Conservation (phyloP, 2,888 invertebrate species). For the Ormyrus labotus region DNA sequence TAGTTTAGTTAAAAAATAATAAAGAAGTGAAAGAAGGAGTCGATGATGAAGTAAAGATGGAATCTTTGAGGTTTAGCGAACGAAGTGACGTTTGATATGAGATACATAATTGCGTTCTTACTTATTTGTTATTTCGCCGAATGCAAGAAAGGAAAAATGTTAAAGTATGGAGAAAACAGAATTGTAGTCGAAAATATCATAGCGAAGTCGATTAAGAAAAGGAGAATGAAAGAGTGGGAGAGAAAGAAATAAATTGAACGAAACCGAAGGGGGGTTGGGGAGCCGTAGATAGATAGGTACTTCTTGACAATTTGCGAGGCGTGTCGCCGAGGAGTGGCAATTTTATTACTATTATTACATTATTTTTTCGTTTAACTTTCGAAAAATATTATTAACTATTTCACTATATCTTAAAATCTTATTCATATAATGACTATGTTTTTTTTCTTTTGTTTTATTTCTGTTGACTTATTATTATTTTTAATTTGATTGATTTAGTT, state of each 20-base stretch:
- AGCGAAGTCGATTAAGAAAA: constrained; percentile 52
- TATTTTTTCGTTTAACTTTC: constrained; percentile 32
- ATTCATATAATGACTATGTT: constrained; percentile 54
- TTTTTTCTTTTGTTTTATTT: constrained; percentile 59
- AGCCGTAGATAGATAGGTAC: constrained; percentile 71
- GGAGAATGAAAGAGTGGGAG: constrained; percentile 9
- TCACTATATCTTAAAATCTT: constrained; percentile 40
- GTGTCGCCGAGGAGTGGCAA: constrained; percentile 56
- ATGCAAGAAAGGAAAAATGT: constrained; percentile 32
- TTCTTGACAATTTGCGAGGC: constrained; percentile 65
- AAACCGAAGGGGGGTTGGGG: constrained; percentile 51
- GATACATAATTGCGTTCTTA: constrained; percentile 46
- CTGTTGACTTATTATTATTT: constrained; percentile 59
- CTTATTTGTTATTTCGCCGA: constrained; percentile 51
- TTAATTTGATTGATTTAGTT: constrained; percentile 42
- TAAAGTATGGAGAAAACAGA: background rate
- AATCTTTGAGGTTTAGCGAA: constrained; percentile 41
- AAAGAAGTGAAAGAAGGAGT: constrained; percentile 22
- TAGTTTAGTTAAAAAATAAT: constrained; percentile 54
- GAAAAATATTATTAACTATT: constrained; percentile 54
- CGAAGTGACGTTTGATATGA: constrained; percentile 47
- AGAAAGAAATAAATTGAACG: constrained; percentile 25
- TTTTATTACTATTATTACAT: constrained; percentile 47
- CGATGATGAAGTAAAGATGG: constrained; percentile 9
- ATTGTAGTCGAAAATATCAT: constrained; percentile 16